Percentiles rank a stretch among this genome's conserved stretches.
phyloP scores from a whole-genome alignment of 2,888 invertebrate species.

The Ligdia adustata region DNA sequence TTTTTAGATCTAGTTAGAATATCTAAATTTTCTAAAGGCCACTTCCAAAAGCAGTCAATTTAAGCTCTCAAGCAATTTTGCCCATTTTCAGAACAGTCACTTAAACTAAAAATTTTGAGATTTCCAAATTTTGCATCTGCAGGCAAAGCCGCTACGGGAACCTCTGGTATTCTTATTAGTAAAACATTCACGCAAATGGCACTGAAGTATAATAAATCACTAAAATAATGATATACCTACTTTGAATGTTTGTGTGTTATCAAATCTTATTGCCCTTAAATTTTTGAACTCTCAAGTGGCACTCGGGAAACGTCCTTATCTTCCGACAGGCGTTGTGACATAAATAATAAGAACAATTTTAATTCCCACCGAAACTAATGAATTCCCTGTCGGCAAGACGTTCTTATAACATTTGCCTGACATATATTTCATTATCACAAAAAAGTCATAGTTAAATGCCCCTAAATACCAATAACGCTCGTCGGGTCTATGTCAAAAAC shows the following conservation, averaged over 20 bases:
- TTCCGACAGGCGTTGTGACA: slow-evolving; percentile 28
- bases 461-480: slow-evolving; percentile 82
- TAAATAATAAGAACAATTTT: slow-evolving; percentile 62
- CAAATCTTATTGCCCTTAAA: slow-evolving; percentile 4
- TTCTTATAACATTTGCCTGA: slow-evolving; percentile 60
- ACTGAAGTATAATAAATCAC: no score
- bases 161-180: no score
- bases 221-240: no score
- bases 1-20: no score
- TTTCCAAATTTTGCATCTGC: no score
- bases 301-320: slow-evolving; percentile 20
- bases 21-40: no score
- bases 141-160: no score
- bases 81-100: no score
- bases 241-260: not conserved
- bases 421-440: slow-evolving; percentile 63
- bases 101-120: no score
- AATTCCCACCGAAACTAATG: slow-evolving; percentile 72
- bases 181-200: no score
- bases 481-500: slow-evolving; percentile 83
- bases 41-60: no score
- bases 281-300: slow-evolving; percentile 15
- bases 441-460: slow-evolving; percentile 72
- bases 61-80: no score
- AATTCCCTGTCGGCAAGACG: slow-evolving; percentile 65